These are phyloP conservation scores for Pristis pectinata DNA, from an alignment of 2,797 vertebrate species.

Conservation along the genomic window DNA sequence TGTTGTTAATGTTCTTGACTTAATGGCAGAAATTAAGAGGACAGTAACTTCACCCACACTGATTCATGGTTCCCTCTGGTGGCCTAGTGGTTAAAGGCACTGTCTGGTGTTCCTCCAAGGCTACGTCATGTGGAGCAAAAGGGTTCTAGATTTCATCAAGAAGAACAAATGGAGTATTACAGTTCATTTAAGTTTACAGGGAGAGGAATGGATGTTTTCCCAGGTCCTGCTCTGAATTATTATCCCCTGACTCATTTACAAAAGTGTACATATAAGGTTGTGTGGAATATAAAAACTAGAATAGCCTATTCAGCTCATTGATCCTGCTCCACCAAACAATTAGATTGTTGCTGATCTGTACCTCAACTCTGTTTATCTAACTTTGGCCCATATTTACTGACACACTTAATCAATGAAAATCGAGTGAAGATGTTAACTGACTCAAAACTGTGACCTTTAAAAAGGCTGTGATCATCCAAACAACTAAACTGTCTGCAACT, in stretches of 20 bases:
- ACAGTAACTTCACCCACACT: not conserved
- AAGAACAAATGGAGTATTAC: not conserved
- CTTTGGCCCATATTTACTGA: not conserved
- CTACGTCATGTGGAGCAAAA: not conserved
- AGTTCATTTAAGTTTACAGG: too few species aligned
- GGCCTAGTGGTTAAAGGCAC: not conserved
- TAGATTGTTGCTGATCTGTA: not conserved
- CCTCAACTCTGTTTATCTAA: not conserved
- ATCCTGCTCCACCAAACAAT: not conserved
- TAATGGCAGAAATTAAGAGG: not conserved
- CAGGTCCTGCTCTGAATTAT: not conserved
- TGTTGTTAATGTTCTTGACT: not conserved
- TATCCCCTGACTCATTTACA: not conserved
- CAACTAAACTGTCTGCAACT: not conserved
- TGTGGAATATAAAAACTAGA: too few species aligned
- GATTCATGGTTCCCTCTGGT: constrained; percentile 25
- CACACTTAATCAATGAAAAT: too few species aligned
- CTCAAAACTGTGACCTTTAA: not conserved
- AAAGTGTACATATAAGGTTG: not conserved
- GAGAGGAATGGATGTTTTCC: not conserved
- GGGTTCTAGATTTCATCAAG: not conserved
- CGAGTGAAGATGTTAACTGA: not conserved
- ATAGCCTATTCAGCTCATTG: not conserved
- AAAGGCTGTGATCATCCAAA: not conserved
- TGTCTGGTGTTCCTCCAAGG: not conserved